phyloP scores from a whole-genome alignment of 1,140 invertebrate species.

The Drosophila rufa region DNA sequence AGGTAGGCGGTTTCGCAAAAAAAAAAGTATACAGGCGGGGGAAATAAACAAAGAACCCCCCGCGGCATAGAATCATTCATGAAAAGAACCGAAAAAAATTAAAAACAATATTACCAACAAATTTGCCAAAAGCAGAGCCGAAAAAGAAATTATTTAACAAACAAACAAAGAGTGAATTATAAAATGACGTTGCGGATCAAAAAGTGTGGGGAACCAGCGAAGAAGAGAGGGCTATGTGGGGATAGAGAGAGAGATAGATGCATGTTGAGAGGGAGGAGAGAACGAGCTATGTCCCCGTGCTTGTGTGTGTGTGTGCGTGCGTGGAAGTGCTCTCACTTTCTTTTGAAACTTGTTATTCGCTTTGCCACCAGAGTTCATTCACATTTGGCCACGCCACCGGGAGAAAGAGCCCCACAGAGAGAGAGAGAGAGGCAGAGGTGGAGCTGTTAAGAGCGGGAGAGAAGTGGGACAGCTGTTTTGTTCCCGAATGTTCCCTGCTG shows the following conservation, averaged over 20 bases:
- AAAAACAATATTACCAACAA: constrained; percentile 61
- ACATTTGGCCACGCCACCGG: constrained; percentile 66
- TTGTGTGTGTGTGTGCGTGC: constrained; percentile 35
- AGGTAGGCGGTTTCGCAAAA: constrained; percentile 46
- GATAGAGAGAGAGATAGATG: background rate
- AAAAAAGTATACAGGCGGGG: constrained; percentile 11
- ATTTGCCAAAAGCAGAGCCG: constrained; percentile 41
- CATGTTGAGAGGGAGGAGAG: constrained; percentile 5
- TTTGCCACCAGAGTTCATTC: constrained; percentile 81
- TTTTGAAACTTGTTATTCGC: constrained; percentile 83
- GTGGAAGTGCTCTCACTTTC: constrained; percentile 82
- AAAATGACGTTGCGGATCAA: constrained; percentile 59
- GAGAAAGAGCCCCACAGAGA: constrained; percentile 17
- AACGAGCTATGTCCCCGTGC: constrained; percentile 22
- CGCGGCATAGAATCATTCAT: constrained; percentile 47
- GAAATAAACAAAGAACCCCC: constrained; percentile 36
- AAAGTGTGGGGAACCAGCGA: background rate
- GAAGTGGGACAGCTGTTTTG: constrained; percentile 78
- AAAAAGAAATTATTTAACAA: constrained; percentile 63
- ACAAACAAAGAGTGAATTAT: constrained; percentile 62
- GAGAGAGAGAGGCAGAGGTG: constrained; percentile 2
- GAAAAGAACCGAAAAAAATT: constrained; percentile 22
- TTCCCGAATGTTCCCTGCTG: constrained; percentile 68
- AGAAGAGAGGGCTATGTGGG: constrained; percentile 4
- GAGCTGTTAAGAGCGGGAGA: constrained; percentile 19